Evolutionary conservation across 1,140 invertebrate species (phyloP), one percentile per base, ranked within the genome.

Genomic region (Pseudomyrmex cubaensis): DNA sequence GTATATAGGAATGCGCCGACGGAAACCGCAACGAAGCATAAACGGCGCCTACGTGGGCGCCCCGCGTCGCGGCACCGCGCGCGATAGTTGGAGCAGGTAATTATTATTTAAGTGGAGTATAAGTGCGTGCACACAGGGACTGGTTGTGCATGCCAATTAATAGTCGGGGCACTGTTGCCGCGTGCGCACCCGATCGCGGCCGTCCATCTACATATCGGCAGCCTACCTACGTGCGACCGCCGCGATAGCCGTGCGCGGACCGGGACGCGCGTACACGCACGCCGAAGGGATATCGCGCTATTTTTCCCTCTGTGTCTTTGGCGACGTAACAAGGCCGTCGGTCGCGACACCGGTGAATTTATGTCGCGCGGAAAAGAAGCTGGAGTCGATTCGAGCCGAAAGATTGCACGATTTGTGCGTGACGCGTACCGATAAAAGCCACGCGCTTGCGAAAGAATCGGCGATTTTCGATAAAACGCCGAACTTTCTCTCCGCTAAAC

Each of bases 41-140:
- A 91, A 92, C 90, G 91, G 91, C 91, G 91, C 91, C 91, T 92
- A 91, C 91, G 91, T 92, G 90, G 90, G 91, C 91, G 90, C 86
- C 25, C 35, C 56, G 48, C 17, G 82, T 80, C 70, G 78, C 84
- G 70, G 44, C 83, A 70, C 52, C 56, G 78, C 69, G 84, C 82
- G 84, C 82, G 87, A 86, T 83, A 88, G 83, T 82, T 82, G 22
- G 56, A 85, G 57, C 83, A 82, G 80, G 62, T 88, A 91, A 92
- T 91, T 88, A 91, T 92, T 90, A 90, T 90, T 85, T 85, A 90
- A 90, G 83, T 86, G 85, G 83, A 86, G 83, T 91, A 90, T 86
- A 86, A 83, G 86, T 52, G 83, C 59, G 74, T 50, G 57, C 59
- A 48, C 59, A 48, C 35, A 50, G 50, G 15, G 54, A 22, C 52